A percentile compares a stretch with the other conserved stretches of the same genome.
Conservation (phyloP, 2,113 vertebrate genomes). For the Pelecanoides urinatrix region DNA sequence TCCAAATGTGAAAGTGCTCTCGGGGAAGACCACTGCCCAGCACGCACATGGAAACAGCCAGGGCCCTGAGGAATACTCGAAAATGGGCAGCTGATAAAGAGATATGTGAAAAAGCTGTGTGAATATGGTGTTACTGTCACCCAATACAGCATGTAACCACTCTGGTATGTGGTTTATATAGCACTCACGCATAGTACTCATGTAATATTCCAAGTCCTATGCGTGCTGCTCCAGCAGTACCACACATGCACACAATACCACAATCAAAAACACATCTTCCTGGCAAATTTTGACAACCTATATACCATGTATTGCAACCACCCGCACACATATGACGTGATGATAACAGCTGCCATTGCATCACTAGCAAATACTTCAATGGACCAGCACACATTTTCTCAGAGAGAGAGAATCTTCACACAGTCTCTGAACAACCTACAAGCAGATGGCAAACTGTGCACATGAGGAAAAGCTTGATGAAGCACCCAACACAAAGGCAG, state of each 20-base stretch:
- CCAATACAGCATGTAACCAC: slow-evolving; percentile 64
- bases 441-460: slow-evolving; percentile 52
- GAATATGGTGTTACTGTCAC: slow-evolving; percentile 63
- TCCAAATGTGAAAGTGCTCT: background rate
- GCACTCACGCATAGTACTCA: slow-evolving; percentile 58
- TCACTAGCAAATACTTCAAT: slow-evolving; percentile 62
- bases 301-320: slow-evolving; percentile 65
- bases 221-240: slow-evolving; percentile 68
- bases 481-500: slow-evolving; percentile 40
- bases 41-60: slow-evolving; percentile 11
- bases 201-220: slow-evolving; percentile 60
- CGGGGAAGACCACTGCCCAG: slow-evolving; percentile 1
- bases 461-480: slow-evolving; percentile 55
- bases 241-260: slow-evolving; percentile 66
- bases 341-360: slow-evolving; percentile 67
- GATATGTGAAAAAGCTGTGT: slow-evolving; percentile 56
- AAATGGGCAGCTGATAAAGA: slow-evolving; percentile 58
- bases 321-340: slow-evolving; percentile 66
- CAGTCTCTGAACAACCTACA: slow-evolving; percentile 47
- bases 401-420: slow-evolving; percentile 57
- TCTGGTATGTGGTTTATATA: slow-evolving; percentile 65
- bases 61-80: background rate
- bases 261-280: slow-evolving; percentile 69
- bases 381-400: slow-evolving; percentile 54
- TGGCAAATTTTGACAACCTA: slow-evolving; percentile 63